Percentiles rank a stretch among this genome's conserved stretches.
Conservation (phyloP, 2,888 invertebrate species). For the Didymodactylos carnosus region DNA sequence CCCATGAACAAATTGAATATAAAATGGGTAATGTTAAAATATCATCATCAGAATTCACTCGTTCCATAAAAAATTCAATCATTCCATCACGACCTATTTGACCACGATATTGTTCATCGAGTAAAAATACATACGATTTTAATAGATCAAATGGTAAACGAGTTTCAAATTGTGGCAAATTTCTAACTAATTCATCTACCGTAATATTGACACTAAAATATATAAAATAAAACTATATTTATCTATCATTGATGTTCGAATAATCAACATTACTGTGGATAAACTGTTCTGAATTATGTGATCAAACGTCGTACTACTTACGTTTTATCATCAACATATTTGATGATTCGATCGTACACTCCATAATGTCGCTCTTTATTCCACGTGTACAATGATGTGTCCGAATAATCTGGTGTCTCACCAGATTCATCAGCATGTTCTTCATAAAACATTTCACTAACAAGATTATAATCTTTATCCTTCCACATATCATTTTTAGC, state of each 20-base stretch:
- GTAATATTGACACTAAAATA: background rate
- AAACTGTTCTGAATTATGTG: too few relatives aligned
- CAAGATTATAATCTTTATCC: background rate
- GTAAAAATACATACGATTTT: background rate
- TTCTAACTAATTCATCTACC: background rate
- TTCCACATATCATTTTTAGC: background rate
- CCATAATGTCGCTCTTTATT: background rate
- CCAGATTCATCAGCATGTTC: background rate
- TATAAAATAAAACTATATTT: background rate
- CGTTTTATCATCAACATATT: background rate
- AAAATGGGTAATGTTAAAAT: background rate
- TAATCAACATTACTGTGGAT: background rate
- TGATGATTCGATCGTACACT: background rate
- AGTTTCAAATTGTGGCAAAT: background rate
- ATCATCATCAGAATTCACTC: background rate
- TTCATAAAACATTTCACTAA: background rate
- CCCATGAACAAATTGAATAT: constrained; percentile 7
- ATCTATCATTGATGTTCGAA: too few relatives aligned
- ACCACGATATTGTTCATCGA: background rate
- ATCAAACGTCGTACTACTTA: too few relatives aligned
- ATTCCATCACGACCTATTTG: background rate
- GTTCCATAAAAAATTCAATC: constrained; percentile 5
- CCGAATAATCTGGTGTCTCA: background rate
- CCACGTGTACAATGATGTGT: background rate
- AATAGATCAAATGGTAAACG: background rate